Evolutionary conservation across 2,797 vertebrate genomes (phyloP).

Genomic region (Parotocinclus haroldoi): DNA sequence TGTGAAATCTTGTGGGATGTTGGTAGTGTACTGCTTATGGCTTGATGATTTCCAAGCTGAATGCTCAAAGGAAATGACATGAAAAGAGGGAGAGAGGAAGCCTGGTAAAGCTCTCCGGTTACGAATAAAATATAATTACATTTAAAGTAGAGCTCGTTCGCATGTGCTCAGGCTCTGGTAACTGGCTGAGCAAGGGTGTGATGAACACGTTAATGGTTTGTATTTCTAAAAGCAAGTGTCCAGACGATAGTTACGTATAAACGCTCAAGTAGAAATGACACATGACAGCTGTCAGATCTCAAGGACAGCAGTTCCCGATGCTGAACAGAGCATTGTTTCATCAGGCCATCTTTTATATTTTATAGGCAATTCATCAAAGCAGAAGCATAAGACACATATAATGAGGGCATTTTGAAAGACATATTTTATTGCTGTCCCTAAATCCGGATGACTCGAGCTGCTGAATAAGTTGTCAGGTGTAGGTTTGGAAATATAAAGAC

Average conservation of each 20-base stretch:
- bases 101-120: background rate
- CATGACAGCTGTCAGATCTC: constrained; percentile 2
- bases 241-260: background rate
- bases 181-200: constrained; percentile 3
- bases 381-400: constrained; percentile 6
- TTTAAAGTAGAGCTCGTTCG: constrained; percentile 17
- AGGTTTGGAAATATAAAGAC: too few relatives aligned
- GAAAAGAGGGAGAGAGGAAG: background rate
- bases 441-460: background rate
- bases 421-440: constrained; percentile 12
- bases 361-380: constrained; percentile 20
- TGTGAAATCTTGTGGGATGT: constrained; percentile 12
- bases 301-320: constrained; percentile 13
- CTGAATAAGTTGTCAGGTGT: background rate
- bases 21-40: background rate
- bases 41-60: background rate
- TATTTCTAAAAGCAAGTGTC: background rate
- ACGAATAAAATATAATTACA: constrained; percentile 27
- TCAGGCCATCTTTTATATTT: background rate
- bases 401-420: constrained; percentile 20
- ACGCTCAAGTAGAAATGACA: background rate
- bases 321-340: constrained; percentile 9
- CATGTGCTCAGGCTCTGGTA: background rate
- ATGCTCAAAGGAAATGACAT: background rate
- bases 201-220: background rate